Base-by-base conservation (phyloP, 1,140 invertebrate genomes). In the Saccostrea echinata region DNA sequence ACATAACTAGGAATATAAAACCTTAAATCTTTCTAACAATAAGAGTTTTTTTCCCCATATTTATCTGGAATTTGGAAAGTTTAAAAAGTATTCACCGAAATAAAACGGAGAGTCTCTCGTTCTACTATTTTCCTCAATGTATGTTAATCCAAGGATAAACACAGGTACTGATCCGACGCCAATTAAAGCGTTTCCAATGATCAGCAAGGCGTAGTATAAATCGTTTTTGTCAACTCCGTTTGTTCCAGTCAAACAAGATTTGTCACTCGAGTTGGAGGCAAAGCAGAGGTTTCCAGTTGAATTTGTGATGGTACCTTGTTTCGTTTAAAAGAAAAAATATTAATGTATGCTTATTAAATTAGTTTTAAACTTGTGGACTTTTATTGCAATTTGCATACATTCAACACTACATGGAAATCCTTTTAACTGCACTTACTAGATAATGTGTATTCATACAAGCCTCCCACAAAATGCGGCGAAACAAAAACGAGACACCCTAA, bases 101-200 rank as follows among this genome's bases (percentile, higher is more conserved):
- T 96, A 90, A 90, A 92, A 90, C 12, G 92, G 89, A 9, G 93
- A 90, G 43, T 83, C 71, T 82, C 91, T 89, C 9, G 91, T 57
- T 87, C 90, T 90, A 30, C 92, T 92, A 64, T 92, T 93, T 52
- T 94, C 92, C 57, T 94, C 93, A 16, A 94, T 89, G 76, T 90
- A 93, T 3, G 91, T 88, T 2, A 92, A 84, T 1, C 91, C 93
- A 4, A 94, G 43, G 1, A 91, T 93, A 84, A 92, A 94, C 21
- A 98, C 96, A 0, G 97, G 97, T 4, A 97, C 96, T n/a, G 98
- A 98, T 43, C 98, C 98, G 93, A 98, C 97, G 21, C 98, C 98
- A 51, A 98, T 96, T 82, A 99, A 95, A 83, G 98, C 95, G 94
- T 98, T 98, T 84, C 97, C 98, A 53, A 98, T 95, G 84, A 98